Evolutionary conservation across 2,797 vertebrate species (phyloP).

Genomic region (Manis pentadactyla): DNA sequence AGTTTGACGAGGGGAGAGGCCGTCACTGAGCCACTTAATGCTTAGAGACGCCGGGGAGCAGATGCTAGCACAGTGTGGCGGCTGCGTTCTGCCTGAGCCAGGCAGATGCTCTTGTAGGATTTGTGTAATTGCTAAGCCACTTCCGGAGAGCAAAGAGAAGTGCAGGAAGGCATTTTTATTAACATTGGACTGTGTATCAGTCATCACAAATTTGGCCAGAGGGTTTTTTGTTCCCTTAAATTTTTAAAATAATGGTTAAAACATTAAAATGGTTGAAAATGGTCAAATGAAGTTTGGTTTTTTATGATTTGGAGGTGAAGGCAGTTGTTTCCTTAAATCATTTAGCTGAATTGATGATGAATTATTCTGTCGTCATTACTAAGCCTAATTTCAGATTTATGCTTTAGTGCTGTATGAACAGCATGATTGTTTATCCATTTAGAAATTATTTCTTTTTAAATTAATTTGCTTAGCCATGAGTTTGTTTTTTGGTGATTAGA

Average conservation of each 20-base stretch:
- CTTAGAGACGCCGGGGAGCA: background rate
- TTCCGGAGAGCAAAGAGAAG: background rate
- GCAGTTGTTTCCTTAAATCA: constrained; percentile 21
- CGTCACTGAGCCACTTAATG: constrained; percentile 76
- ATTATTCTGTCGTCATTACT: background rate
- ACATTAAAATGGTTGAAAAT: background rate
- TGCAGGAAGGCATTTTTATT: background rate
- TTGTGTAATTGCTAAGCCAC: background rate
- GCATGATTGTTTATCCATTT: constrained; percentile 5
- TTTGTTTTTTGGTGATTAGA: constrained; percentile 37
- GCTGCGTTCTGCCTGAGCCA: fast-evolving
- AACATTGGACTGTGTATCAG: background rate
- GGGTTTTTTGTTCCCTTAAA: background rate
- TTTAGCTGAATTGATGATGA: background rate
- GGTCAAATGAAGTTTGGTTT: background rate
- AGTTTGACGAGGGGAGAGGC: background rate
- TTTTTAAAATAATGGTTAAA: background rate
- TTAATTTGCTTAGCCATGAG: constrained; percentile 47
- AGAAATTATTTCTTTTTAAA: constrained; percentile 42
- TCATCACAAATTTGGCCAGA: background rate
- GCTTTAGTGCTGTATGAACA: background rate
- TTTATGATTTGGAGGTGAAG: background rate
- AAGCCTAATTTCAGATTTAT: constrained; percentile 15
- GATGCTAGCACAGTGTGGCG: fast-evolving
- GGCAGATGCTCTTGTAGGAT: background rate